phyloP scores from a whole-genome alignment of 2,888 invertebrate species.

The Branchipolynoe longqiensis region DNA sequence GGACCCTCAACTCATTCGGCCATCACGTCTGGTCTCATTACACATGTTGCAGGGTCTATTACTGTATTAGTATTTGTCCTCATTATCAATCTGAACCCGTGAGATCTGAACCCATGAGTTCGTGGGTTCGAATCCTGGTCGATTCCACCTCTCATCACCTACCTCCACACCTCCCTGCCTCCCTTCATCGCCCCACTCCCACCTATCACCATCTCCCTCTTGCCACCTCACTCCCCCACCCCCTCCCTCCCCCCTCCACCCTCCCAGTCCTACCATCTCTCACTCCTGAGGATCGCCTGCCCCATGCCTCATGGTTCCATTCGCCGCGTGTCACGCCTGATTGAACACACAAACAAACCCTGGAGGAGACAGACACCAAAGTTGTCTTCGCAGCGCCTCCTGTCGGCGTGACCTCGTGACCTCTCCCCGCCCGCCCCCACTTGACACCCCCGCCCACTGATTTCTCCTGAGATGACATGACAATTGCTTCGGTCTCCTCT shows the following conservation, averaged over 20 bases:
- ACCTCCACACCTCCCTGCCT: conserved; percentile 6
- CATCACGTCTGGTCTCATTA: too few relatives aligned
- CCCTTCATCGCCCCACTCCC: conserved; percentile 3
- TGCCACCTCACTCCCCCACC: too few relatives aligned
- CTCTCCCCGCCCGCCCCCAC: neutral
- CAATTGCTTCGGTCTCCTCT: conserved; percentile 29
- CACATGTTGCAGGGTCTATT: too few relatives aligned
- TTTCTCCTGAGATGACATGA: conserved; percentile 48
- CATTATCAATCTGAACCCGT: too few relatives aligned
- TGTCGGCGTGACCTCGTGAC: neutral
- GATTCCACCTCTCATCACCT: too few relatives aligned
- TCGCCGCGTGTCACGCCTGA: neutral
- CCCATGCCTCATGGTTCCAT: neutral
- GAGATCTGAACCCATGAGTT: too few relatives aligned
- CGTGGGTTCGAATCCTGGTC: too few relatives aligned
- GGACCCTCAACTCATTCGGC: too few relatives aligned
- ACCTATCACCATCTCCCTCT: neutral
- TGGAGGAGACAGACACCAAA: neutral
- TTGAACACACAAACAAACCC: neutral
- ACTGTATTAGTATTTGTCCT: too few relatives aligned
- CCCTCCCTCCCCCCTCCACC: neutral
- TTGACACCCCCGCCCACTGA: neutral
- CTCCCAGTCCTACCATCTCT: neutral
- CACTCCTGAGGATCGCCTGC: neutral
- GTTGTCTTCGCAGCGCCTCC: conserved; percentile 15